Evolutionary conservation across 2,888 invertebrate species (phyloP).

Genomic region (Syrista parreyssii): DNA sequence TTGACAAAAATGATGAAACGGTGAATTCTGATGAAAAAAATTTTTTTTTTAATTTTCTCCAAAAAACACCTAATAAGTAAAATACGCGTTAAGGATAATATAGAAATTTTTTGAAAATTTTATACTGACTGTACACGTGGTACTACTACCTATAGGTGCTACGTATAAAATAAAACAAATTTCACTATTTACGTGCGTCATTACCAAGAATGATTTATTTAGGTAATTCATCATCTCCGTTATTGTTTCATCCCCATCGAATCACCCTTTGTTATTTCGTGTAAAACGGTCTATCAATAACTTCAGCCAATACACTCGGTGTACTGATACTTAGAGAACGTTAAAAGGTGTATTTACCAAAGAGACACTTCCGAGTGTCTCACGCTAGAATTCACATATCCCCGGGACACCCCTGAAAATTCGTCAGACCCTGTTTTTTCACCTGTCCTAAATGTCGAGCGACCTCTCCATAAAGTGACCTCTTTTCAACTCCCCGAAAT

Average conservation of each 20-base stretch:
- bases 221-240: not conserved
- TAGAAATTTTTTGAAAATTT: not conserved
- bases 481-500: conserved; percentile 1
- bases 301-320: not conserved
- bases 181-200: not conserved
- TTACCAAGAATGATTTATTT: not conserved
- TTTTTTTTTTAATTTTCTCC: not conserved
- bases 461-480: not conserved
- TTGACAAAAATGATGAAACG: not conserved
- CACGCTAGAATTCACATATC: not conserved
- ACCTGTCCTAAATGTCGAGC: not conserved
- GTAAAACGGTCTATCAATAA: not conserved
- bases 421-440: conserved; percentile 2
- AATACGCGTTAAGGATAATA: too few relatives aligned
- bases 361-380: not conserved
- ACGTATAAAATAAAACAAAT: too few relatives aligned
- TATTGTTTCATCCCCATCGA: not conserved
- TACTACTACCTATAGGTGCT: too few relatives aligned
- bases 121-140: not conserved
- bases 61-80: too few relatives aligned
- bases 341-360: not conserved
- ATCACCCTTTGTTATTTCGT: not conserved
- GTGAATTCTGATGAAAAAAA: not conserved
- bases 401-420: not conserved
- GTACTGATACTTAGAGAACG: not conserved